Evolutionary conservation across 2,113 vertebrate genomes (phyloP).

Genomic region (Anolis sagrei): DNA sequence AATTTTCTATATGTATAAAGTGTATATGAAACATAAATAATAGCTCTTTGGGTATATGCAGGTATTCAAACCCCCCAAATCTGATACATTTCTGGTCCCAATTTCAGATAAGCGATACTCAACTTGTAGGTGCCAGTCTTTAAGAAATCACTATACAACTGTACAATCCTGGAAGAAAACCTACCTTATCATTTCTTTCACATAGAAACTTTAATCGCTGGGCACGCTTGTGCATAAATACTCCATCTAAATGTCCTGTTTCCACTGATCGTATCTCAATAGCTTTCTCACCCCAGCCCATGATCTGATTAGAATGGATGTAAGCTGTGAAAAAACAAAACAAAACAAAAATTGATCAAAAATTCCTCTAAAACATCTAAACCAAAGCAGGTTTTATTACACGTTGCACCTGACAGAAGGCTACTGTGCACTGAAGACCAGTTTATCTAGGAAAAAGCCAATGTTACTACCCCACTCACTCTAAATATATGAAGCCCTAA

Average conservation of each 20-base stretch:
- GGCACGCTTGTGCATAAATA: slow-evolving; percentile 99
- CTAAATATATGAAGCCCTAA: slow-evolving; percentile 52
- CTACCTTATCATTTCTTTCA: slow-evolving; percentile 99
- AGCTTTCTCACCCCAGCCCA: slow-evolving; percentile 99
- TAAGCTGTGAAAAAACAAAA: slow-evolving; percentile 91
- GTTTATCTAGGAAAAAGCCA: slow-evolving; percentile 23
- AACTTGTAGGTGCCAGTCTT: not conserved
- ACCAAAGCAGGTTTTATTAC: not conserved
- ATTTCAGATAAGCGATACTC: no score
- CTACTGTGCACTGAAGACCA: not conserved
- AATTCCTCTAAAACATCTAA: slow-evolving; percentile 50
- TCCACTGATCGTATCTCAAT: slow-evolving; percentile 99
- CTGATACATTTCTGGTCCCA: no score
- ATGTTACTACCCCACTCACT: slow-evolving; percentile 61
- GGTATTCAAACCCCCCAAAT: no score
- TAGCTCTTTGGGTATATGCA: no score
- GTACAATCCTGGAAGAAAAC: slow-evolving; percentile 64
- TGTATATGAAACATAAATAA: no score
- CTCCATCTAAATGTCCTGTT: slow-evolving; percentile 99
- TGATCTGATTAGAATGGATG: slow-evolving; percentile 99
- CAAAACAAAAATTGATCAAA: slow-evolving; percentile 70
- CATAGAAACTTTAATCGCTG: slow-evolving; percentile 99
- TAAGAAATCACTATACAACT: not conserved
- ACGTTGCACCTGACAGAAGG: not conserved
- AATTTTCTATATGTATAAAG: no score